Evolutionary conservation across 2,113 vertebrate genomes (phyloP).

Genomic region (Prinia subflava): DNA sequence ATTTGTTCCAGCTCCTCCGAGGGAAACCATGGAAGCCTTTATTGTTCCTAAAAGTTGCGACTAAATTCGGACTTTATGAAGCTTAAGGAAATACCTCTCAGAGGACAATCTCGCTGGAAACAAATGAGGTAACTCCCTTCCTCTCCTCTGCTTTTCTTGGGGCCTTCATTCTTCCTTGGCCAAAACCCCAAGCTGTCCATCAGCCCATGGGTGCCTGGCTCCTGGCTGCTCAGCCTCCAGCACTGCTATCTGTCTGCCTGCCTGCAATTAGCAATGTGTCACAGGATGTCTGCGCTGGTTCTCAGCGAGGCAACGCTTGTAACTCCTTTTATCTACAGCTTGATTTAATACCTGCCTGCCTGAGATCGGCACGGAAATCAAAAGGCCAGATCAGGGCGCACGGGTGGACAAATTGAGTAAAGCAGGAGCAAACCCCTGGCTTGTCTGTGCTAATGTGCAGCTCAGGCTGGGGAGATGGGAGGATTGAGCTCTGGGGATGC

Average conservation of each 20-base stretch:
- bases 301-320: neutral
- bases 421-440: neutral
- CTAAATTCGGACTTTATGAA: conserved; percentile 2
- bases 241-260: neutral
- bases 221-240: neutral
- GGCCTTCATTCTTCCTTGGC: neutral
- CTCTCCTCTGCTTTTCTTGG: neutral
- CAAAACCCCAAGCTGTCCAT: neutral
- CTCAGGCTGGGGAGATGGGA: neutral
- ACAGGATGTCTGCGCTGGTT: neutral
- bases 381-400: neutral
- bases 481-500: neutral
- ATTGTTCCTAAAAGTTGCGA: conserved; percentile 36
- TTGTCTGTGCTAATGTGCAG: neutral
- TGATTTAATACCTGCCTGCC: neutral
- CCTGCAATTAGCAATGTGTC: neutral
- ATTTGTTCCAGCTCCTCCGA: conserved; percentile 3
- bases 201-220: neutral
- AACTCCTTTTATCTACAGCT: neutral
- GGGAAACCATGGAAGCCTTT: conserved; percentile 24
- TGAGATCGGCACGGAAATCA: neutral
- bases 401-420: neutral
- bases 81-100: conserved; percentile 39
- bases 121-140: conserved; percentile 48
- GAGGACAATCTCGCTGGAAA: conserved; percentile 36